These are phyloP conservation scores for Acleris holmiana DNA, from an alignment of 2,888 invertebrate genomes.

Conservation along the genomic window DNA sequence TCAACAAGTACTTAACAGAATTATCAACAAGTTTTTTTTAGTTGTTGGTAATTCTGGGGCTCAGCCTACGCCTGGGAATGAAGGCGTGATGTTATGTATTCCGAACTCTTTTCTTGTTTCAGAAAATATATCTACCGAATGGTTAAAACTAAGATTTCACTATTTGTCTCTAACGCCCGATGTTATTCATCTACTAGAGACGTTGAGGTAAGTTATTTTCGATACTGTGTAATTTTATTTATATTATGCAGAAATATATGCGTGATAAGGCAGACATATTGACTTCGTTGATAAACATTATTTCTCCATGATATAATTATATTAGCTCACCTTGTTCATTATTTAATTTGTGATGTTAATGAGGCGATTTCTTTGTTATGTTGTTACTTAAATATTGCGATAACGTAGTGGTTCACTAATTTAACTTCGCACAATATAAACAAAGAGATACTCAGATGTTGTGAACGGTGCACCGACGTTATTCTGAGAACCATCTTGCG, in stretches of 20 bases:
- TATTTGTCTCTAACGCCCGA: constrained; percentile 89
- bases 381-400: constrained; percentile 32
- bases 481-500: constrained; percentile 21
- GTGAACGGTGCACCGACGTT: constrained; percentile 18
- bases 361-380: constrained; percentile 54
- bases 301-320: constrained; percentile 74
- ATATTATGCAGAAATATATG: constrained; percentile 79
- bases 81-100: no score
- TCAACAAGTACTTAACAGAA: no score
- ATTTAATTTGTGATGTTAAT: constrained; percentile 45
- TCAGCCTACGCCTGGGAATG: no score
- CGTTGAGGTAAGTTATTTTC: constrained; percentile 82
- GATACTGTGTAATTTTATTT: constrained; percentile 45
- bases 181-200: constrained; percentile 87
- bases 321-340: constrained; percentile 34
- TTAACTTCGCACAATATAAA: constrained; percentile 19
- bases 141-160: constrained; percentile 91
- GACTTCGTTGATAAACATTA: constrained; percentile 53
- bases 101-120: constrained; percentile 54
- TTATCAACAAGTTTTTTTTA: no score
- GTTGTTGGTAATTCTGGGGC: no score
- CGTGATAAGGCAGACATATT: constrained; percentile 20
- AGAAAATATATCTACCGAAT: constrained; percentile 89
- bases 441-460: constrained; percentile 21
- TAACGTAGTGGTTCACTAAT: constrained; percentile 10